Evolutionary conservation across 92 coral and sea anemone genomes (phyloP), one percentile per base, ranked within the genome.

Genomic region (Zoanthus sociatus): DNA sequence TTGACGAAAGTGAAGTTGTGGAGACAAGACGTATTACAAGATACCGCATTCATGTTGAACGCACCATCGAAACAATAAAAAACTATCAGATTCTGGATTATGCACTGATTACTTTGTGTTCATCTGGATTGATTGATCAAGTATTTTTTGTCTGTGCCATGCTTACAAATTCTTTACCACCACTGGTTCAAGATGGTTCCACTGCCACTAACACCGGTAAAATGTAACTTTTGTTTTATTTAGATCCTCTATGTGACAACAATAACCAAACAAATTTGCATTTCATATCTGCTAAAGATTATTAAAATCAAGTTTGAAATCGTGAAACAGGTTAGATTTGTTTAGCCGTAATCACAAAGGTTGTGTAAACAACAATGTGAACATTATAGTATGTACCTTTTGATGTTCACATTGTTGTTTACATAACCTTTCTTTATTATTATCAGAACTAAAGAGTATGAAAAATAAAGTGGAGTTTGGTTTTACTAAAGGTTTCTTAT

Each of bases 91-190:
- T 88, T 45, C 84, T 89, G 70, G 92, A 89, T 37, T 68, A 83
- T 89, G 92, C 44, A 9, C 92, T 88, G 18, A 78, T 83, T 54
- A 89, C 92, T 8, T 31, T 89, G 88, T 89, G 88, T 70, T 76
- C 88, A n/a, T 76, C 92, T 26, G 88, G 92, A 9, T 6, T 83
- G 50, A 66, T 76, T 20, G 88, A 84, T 77, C 88, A 89, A 77
- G 83, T 89, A 26, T 89, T 89, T 64, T 89, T 89, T 89, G 92
- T 83, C 21, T 89, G 89, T 77, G 90, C 92, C 14, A 79, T 86
- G 92, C 51, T 86, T 9, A 78, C 89, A 26, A 90, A 86, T 79
- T 86, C 86, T 86, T 84, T 86, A 87, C 90, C 90, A 79, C 92
- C 87, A 86, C 33, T 90, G 60, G 87, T 90, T 63, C 74, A 86